Evolutionary conservation across 2,113 vertebrate genomes (phyloP).

Genomic region (Bubo blakistoni): DNA sequence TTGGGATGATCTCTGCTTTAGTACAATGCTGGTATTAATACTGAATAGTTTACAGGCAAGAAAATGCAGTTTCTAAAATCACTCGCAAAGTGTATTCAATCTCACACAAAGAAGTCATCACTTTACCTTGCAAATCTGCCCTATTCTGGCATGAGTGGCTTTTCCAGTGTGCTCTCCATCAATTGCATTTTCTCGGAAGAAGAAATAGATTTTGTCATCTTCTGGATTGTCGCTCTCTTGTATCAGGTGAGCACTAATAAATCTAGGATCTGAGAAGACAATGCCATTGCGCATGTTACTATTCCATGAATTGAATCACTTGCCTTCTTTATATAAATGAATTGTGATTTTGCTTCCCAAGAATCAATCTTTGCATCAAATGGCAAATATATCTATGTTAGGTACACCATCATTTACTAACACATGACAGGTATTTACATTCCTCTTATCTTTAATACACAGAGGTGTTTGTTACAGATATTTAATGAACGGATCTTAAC

Average conservation of each 20-base stretch:
- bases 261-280: constrained; percentile 86
- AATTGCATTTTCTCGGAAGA: constrained; percentile 96
- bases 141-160: constrained; percentile 93
- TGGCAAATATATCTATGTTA: not conserved
- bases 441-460: not conserved
- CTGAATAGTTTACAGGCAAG: not conserved
- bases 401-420: not conserved
- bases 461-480: not conserved
- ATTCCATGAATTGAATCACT: not conserved
- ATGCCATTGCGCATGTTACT: not conserved
- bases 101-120: not conserved
- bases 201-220: constrained; percentile 97
- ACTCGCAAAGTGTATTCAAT: not conserved
- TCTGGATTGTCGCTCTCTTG: constrained; percentile 97
- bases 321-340: not conserved
- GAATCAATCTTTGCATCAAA: not conserved
- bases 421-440: not conserved
- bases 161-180: constrained; percentile 95
- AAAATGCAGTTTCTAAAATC: not conserved
- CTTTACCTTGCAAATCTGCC: constrained; percentile 97
- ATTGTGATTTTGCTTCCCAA: not conserved
- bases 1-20: not conserved
- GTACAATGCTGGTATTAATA: not conserved
- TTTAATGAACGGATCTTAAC: not conserved
- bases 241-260: constrained; percentile 88